Evolutionary conservation across 2,888 invertebrate genomes (phyloP), one percentile per base, ranked within the genome.

Genomic region (Eucriotettix oculatus): DNA sequence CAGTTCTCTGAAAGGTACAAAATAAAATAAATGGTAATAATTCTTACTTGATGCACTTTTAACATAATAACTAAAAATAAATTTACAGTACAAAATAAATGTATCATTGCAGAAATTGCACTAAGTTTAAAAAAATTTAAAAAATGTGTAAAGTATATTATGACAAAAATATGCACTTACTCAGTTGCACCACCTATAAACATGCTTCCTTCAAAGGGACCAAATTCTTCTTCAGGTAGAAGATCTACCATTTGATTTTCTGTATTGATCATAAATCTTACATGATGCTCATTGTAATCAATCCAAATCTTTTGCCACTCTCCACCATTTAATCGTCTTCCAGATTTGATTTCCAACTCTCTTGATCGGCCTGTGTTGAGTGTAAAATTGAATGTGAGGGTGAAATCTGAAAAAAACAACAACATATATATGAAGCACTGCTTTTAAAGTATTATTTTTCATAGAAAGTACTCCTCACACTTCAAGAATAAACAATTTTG

Each of bases 241-340:
- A 93, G 75, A 73, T 91, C 87, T 29, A 91, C 84, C 89, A 92
- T 91, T 76, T 87, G 85, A 69, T 84, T 87, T 70, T 92, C 89
- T 44, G 89, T 88, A 70, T 94, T 94, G 65, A 94, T 85, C 86
- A 92, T 92, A 70, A 94, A 91, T 64, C 93, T 77, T 44, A 94
- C 91, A 72, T 94, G 94, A 73, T 93, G 90, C 71, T 89, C 86
- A 74, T 94, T 93, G 71, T 93, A 92, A 76, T 95, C 94, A 63
- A 96, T 90, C 89, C 91, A 90, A 65, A 95, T 86, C 75, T 93
- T 91, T 73, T 96, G 95, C 96, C 95, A 96, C 71, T 93, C 91
- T 1, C 94, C 95, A 58, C 89, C 88, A 71, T 93, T 94, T 56
- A 96, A 77, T 70, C 86, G 85, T 55, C 87, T 78, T 65, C 85